Evolutionary conservation across 30 jellyfish, hydroid and myxozoan genomes (phyloP), one percentile per base, ranked within the genome.

Genomic region (Turritopsis dohrnii): DNA sequence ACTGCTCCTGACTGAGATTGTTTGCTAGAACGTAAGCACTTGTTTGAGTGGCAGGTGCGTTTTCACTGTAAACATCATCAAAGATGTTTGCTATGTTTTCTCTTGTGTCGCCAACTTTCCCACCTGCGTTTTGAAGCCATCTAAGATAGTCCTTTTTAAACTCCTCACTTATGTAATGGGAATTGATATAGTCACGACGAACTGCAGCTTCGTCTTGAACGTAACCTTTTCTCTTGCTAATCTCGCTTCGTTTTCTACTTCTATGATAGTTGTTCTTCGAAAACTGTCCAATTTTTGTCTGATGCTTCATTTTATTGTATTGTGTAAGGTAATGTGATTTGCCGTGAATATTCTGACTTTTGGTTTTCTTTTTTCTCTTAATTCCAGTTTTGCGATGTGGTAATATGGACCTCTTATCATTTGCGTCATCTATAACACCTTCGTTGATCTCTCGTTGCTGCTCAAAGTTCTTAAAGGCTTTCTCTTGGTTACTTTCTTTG

Each of bases 371-470:
- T 13, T 41, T 41, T 41, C 60, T 41, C 9, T 41, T 13, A 13
- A 41, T 41, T 41, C 5, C 5, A 13, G 5, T 41, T 13, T 41
- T 5, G 60, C 60, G 60, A 1, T 69, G 77, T 9, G 31, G 31
- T 69, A 69, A 69, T 23, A 69, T 19, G 23, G 77, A 69, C 17
- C 77, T 23, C 30, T 69, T 69, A 19, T 69, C 77, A n/a, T 23
- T 27, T 19, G 22, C 9, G 28, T 69, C 77, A 69, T 69, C 77
- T n/a, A 69, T 16, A 8, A 69, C 77, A 8, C 77, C 77, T 19
- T 69, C 77, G 77, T 69, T 69, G 77, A 69, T 23, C 30, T 69
- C 77, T 27, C 22, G 77, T 69, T 69, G 77, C 9, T n/a, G 77
- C 19, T 69, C 77, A 27, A 7, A 69, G 77, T 69, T 69, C 22